Evolutionary conservation across 2,113 vertebrate species (phyloP).

Genomic region (Antennarius striatus): DNA sequence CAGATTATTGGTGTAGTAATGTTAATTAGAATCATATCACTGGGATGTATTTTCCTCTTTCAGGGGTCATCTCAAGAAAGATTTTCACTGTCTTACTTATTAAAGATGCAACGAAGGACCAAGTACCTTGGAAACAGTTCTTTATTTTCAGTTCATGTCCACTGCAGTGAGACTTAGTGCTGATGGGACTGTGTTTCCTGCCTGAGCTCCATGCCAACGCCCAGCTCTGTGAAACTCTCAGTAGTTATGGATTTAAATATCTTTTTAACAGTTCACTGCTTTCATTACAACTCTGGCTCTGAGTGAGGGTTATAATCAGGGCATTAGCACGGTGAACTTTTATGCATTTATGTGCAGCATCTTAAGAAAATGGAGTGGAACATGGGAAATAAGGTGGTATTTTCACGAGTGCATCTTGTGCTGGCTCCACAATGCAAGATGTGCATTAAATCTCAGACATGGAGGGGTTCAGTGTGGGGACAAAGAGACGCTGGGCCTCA

Average conservation of each 20-base stretch:
- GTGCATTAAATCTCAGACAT: constrained; percentile 6
- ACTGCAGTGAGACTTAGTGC: constrained; percentile 41
- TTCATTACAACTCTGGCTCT: constrained; percentile 51
- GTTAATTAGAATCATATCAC: no score
- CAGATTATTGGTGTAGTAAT: no score
- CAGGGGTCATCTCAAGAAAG: no score
- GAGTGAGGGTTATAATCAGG: constrained; percentile 25
- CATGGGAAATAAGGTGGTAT: constrained; percentile 2
- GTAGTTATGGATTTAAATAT: constrained; percentile 55
- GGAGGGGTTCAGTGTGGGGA: constrained; percentile 9
- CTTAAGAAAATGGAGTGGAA: constrained; percentile 9
- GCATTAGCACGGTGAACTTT: constrained; percentile 37
- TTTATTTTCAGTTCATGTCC: constrained; percentile 24
- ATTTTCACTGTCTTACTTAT: no score
- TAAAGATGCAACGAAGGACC: not conserved
- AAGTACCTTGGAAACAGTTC: constrained; percentile 22
- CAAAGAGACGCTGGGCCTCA: not conserved
- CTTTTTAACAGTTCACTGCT: constrained; percentile 52
- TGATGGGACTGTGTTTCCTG: constrained; percentile 44
- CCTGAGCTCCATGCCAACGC: constrained; percentile 36
- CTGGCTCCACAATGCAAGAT: not conserved
- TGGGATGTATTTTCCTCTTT: no score
- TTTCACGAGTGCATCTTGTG: constrained; percentile 25
- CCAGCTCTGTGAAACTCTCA: constrained; percentile 51
- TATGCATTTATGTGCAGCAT: constrained; percentile 34